phyloP scores from a whole-genome alignment of 2,797 vertebrate species.

The Arctocebus calabarensis region DNA sequence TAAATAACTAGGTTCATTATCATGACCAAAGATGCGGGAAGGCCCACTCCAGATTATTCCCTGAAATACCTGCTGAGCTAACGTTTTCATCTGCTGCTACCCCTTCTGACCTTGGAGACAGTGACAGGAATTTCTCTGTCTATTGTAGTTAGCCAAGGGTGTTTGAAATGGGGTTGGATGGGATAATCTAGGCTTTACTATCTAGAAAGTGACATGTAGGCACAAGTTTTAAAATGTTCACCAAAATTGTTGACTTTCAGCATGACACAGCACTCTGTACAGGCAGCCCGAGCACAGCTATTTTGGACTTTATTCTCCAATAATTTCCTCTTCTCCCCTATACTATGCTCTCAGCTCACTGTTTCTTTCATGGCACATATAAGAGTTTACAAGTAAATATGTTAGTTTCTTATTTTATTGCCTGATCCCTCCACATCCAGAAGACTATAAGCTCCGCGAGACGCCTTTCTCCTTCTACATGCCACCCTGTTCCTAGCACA shows the following conservation, averaged over 20 bases:
- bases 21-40: neutral
- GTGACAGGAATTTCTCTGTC: neutral
- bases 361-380: neutral
- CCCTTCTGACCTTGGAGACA: neutral
- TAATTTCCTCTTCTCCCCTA: neutral
- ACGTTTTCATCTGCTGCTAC: neutral
- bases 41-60: neutral
- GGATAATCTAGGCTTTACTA: neutral
- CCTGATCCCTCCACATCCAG: neutral
- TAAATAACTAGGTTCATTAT: slow-evolving; percentile 71
- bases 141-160: neutral
- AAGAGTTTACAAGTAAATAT: neutral
- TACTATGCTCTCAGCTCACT: neutral
- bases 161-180: neutral
- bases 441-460: neutral
- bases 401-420: neutral
- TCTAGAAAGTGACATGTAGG: neutral
- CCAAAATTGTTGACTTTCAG: neutral
- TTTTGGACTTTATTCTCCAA: neutral
- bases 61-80: neutral
- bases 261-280: neutral
- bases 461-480: neutral
- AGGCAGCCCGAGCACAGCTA: neutral
- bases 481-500: neutral
- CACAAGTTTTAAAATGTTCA: neutral